Evolutionary conservation across 2,797 vertebrate genomes (phyloP), one percentile per base, ranked within the genome.

Genomic region (Neoniphon sammara): DNA sequence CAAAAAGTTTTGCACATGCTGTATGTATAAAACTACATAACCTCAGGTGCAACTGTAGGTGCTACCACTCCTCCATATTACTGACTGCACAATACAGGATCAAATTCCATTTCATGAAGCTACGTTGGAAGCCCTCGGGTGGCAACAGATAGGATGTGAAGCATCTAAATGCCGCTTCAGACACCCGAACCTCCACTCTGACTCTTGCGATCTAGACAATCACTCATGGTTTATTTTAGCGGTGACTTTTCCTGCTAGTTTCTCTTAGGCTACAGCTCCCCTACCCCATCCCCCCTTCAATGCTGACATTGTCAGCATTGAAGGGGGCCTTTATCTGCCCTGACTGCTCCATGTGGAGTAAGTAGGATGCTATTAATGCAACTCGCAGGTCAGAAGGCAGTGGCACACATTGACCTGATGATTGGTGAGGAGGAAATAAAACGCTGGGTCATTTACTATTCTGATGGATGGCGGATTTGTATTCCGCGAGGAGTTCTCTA

Each of bases 171-270:
- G 65, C 62, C 57, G 47, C 71, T 36, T 0, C 34, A 50, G 7
- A 49, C 77, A 85, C 67, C 85, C 77, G 77, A 85, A 66, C 65
- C 69, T 69, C 70, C 64, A 34, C 21, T 30, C 56, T 67, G 66
- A 54, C 69, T 53, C 23, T 10, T 27, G 47, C 66, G 52, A 30
- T 79, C 75, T 52, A 59, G 57, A 49, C 44, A 66, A 58, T 78
- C 50, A 78, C 46, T 79, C 53, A 49, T 15, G 53, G 70, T 75
- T 85, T 74, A 78, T 77, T 85, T 82, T 62, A 77, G 62, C 74
- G 0, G 4, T 73, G 82, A 91, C 83, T 85, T 88, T 86, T 82
- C 12, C 63, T 47, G 75, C 31, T 73, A 50, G 71, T 83, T 82
- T 78, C 50, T 77, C 46, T 46, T 30, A 20, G 71, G 78, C 71